phyloP scores from a whole-genome alignment of 1,140 invertebrate genomes.

The Metaphire vulgaris region DNA sequence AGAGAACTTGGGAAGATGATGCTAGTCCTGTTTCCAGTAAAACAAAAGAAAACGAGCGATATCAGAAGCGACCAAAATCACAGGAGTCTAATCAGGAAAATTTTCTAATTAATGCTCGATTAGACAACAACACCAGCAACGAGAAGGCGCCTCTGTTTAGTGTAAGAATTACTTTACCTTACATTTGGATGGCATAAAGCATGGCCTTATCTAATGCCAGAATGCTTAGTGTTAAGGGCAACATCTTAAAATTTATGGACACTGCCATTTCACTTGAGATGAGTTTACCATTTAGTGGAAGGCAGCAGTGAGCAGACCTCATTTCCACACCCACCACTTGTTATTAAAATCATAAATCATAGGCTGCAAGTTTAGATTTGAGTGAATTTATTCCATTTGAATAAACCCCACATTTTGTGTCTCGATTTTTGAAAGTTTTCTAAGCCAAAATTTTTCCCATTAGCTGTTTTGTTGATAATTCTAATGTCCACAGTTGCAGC shows the following conservation, averaged over 20 bases:
- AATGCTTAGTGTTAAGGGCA: background rate
- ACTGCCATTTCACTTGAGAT: too few relatives aligned
- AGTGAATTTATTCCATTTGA: too few relatives aligned
- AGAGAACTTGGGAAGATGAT: slow-evolving; percentile 31
- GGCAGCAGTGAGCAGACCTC: too few relatives aligned
- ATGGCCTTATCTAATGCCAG: background rate
- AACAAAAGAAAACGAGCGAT: background rate
- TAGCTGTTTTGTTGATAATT: too few relatives aligned
- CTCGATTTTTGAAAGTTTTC: too few relatives aligned
- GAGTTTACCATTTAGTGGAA: too few relatives aligned
- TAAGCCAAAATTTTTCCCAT: too few relatives aligned
- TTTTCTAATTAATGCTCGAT: background rate
- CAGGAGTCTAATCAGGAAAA: background rate
- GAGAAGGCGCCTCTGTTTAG: background rate
- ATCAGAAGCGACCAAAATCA: background rate
- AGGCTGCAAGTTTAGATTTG: too few relatives aligned
- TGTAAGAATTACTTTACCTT: background rate
- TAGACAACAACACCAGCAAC: background rate
- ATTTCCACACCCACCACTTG: too few relatives aligned
- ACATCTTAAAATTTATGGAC: background rate
- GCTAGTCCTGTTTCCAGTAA: background rate
- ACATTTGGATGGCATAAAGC: background rate
- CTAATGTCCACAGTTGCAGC: too few relatives aligned
- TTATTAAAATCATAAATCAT: too few relatives aligned
- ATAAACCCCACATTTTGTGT: too few relatives aligned